Base-by-base conservation (phyloP, 2,797 vertebrate species). In the Meda fulgida region DNA sequence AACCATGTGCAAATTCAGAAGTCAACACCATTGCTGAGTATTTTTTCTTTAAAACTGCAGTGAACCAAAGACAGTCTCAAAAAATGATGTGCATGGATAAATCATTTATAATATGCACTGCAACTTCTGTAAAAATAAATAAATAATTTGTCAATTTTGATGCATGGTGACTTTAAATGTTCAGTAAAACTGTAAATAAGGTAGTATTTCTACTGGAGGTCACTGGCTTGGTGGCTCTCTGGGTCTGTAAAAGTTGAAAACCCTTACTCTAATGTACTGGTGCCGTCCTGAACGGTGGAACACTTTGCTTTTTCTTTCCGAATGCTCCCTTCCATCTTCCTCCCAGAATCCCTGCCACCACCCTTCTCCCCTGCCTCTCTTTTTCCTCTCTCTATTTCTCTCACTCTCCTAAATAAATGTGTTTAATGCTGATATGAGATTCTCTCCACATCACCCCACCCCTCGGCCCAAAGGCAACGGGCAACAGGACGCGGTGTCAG, bases 351-450 rank as follows among this genome's bases (percentile, higher is more conserved):
- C 29, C n/a, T 58, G 31, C 67, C 31, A 2, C 66, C 77, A 36
- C 53, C 46, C 80, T 46, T 66, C 58, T 40, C 40, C 77, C 67
- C 79, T 69, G 43, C 2, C 79, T 53, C 66, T 53, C 69, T 38
- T 43, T 26, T 46, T 26, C 23, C 80, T 67, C 53, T 36, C 43
- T 55, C 66, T n/a, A 48, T 31, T 16, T 70, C 14, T 34, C 34
- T 43, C 36, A 34, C 29, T 83, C 58, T 31, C 11, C 31, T 71
- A 92, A 89, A 92, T 91, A 93, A 91, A 91, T 91, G 89, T 93
- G 91, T 89, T 94, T 91, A 93, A 92, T 86, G 89, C 91, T 93
- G 93, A 93, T 93, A 92, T 92, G 89, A 93, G 90, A 93, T 92
- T 91, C 91, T 40, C 16, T 38, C 0, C 11, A 70, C 31, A 23